Base-by-base conservation (phyloP, 2,888 invertebrate genomes). In the Hypomecis atomaria region DNA sequence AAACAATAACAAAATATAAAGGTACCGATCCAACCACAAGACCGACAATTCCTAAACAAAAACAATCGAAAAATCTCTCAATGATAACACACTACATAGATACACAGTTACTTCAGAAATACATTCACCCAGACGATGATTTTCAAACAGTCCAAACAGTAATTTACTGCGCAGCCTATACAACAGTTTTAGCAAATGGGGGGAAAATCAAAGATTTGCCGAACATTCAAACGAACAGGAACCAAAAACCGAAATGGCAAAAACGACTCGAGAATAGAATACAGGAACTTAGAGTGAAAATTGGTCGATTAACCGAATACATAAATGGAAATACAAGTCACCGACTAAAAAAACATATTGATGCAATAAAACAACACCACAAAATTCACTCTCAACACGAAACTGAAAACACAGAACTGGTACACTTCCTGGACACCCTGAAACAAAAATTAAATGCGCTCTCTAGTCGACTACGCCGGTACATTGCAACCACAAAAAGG, bases 11-110 rank as follows among this genome's bases (percentile, higher is more conserved):
- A 13, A 34, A 10, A 7, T 54, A 11, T 10, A 44, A 37, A 43
- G 6, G 8, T 11, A 7, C 8, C 6, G 11, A 44, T 9, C 54
- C 54, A 33, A 54, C 33, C 2, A 0, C 0, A 1, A 43, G 54
- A 36, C 54, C 54, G 0, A 8, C 34, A 34, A 54, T 54, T 34
- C 54, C 54, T 7, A 54, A 44, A 36, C 54, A 54, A 36, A 54
- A 54, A 44, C n/a, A 43, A 42, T 44, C 36, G 5, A 54, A 11
- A 44, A 33, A 36, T 10, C n/a, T 54, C 11, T 34, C 34, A 9
- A 7, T 4, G 1, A 54, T 54, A 36, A 9, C n/a, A 11, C n/a
- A 44, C 6, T 36, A 34, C 11, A 54, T 42, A 10, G 42, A 53
- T 9, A 13, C 23, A 42, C 2, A 38, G 1, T 4, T 48, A 34